phyloP scores from a whole-genome alignment of 2,113 vertebrate species.

The Haemorhous mexicanus region DNA sequence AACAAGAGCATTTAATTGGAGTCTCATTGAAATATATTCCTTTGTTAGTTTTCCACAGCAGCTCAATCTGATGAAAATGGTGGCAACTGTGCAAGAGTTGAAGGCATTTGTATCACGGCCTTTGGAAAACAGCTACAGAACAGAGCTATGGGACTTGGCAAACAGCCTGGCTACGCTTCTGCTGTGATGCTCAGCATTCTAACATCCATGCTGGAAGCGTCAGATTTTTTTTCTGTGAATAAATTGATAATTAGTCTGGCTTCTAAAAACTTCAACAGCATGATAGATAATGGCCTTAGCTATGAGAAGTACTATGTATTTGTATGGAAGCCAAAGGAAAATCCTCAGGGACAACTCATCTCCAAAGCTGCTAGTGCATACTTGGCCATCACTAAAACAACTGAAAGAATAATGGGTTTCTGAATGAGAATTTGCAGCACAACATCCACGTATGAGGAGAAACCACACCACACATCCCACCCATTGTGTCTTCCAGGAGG shows the following conservation, averaged over 20 bases:
- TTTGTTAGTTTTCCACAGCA: constrained; percentile 15
- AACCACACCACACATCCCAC: background rate
- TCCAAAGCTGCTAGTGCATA: constrained; percentile 1
- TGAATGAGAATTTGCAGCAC: background rate
- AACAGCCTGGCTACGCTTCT: background rate
- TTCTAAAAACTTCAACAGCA: constrained; percentile 4
- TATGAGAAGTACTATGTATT: background rate
- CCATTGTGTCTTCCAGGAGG: background rate
- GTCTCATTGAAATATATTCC: constrained; percentile 2
- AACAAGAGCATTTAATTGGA: constrained; percentile 39
- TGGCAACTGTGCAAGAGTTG: constrained; percentile 17
- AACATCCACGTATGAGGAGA: rapidly evolving
- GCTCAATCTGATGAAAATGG: constrained; percentile 13
- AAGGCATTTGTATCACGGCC: background rate
- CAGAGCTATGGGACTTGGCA: background rate
- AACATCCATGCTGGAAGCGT: background rate
- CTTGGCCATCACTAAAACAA: constrained; percentile 14
- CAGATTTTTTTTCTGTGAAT: background rate
- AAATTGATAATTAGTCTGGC: background rate
- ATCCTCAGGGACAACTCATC: background rate
- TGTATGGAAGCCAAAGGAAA: constrained; percentile 3
- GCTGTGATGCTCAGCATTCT: background rate
- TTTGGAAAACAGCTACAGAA: constrained; percentile 22
- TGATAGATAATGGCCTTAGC: background rate
- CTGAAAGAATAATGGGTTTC: constrained; percentile 5